Conservation (phyloP, 2,888 invertebrate species). For the Plutella xylostella region DNA sequence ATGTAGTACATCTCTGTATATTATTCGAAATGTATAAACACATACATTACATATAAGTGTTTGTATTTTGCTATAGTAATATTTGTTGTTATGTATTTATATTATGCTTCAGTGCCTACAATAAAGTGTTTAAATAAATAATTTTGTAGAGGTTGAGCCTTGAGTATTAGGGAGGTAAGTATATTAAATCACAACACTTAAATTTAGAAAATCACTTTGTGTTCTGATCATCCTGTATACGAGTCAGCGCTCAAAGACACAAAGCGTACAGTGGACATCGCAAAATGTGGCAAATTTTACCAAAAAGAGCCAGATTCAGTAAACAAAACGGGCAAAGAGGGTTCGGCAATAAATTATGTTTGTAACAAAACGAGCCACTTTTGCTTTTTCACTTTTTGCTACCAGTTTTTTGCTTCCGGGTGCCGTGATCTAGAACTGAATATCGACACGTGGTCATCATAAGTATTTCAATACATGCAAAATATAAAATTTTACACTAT, state of each 20-base stretch:
- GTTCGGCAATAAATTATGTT: slow-evolving; percentile 44
- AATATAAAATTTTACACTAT: too few relatives aligned
- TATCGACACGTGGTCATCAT: slow-evolving; percentile 52
- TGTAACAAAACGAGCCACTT: slow-evolving; percentile 36
- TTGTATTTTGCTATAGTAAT: too few relatives aligned
- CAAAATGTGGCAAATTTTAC: slow-evolving; percentile 33
- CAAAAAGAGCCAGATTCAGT: slow-evolving; percentile 18
- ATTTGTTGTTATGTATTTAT: too few relatives aligned
- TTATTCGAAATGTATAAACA: too few relatives aligned
- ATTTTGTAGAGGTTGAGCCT: too few relatives aligned
- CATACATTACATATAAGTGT: too few relatives aligned
- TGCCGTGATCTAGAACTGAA: slow-evolving; percentile 33
- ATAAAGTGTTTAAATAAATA: too few relatives aligned
- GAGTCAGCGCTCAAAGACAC: background rate
- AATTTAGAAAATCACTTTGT: background rate
- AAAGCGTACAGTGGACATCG: slow-evolving; percentile 20
- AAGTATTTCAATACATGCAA: too few relatives aligned
- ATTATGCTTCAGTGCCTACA: too few relatives aligned
- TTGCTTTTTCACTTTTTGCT: slow-evolving; percentile 39
- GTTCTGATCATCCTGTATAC: slow-evolving; percentile 5
- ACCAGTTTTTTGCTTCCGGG: slow-evolving; percentile 45
- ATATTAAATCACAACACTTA: too few relatives aligned
- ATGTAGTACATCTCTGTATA: too few relatives aligned
- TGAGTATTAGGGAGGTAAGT: too few relatives aligned
- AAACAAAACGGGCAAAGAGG: slow-evolving; percentile 22